Evolutionary conservation across 2,888 invertebrate species (phyloP), one percentile per base, ranked within the genome.

Genomic region (Scaptomyza cyrtandrae): DNA sequence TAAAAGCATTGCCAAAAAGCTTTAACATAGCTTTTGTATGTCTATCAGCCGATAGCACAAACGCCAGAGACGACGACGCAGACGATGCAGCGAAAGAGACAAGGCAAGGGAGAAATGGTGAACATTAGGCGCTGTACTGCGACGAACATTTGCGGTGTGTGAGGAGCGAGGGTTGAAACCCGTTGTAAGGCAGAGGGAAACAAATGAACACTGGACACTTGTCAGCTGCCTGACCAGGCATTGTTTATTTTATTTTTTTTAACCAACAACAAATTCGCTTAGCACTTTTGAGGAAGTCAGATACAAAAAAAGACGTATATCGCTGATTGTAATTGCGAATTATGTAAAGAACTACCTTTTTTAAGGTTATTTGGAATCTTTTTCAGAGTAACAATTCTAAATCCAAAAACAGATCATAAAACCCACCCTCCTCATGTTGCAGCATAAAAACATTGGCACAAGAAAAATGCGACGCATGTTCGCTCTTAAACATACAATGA

Each of bases 11-110:
- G 19, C 19, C 19, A 1, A 43, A 46, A 56, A 65, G 69, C 69
- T 65, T 60, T 59, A 16, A 35, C 11, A 60, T 71, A 85, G 82
- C 77, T 85, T 69, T 79, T 48, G 9, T 37, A 56, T 43, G 10
- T 35, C 10, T 35, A 37, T 16, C 63, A 45, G 3, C 13, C 39
- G 31, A 48, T 24, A 33, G 16, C 19, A 27, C 7, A 27, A 9
- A 27, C 39, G 33, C 37, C 16, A 24, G 16, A 24, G 31, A 11
- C 41, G 35, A 33, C 9, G 14, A 37, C 9, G n/a, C n/a, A n/a
- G 19, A 37, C 39, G 45, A 41, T 48, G n/a, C 35, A 46, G 13
- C 37, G 10, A 49, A 39, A 16, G n/a, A 52, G 5, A 45, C 39
- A 29, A 49, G 43, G 48, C 27, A 19, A 19, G 14, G 11, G 9